Evolutionary conservation across 1,140 invertebrate genomes (phyloP), one percentile per base, ranked within the genome.

Genomic region (Melanaphis sacchari): DNA sequence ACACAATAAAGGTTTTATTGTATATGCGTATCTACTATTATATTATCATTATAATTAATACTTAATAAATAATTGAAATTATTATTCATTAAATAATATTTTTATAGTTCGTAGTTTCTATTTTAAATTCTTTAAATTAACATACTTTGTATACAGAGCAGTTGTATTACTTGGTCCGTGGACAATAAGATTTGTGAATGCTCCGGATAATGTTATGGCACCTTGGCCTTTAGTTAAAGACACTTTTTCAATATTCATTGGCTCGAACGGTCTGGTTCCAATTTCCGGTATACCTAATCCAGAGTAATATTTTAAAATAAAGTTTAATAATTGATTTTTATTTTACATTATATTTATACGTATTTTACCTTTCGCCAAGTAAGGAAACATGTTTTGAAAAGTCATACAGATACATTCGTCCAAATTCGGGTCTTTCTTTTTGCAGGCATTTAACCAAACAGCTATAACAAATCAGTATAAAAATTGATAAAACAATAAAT

Each of bases 101-200:
- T 49, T 24, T 36, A 24, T 49, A 36, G 52, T 49, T 49, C 38
- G 0, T 49, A 54, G 41, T 93, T 85, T 40, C 0, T 40, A 21
- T 40, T 59, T 43, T 76, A 85, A 38, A 66, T 5, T 90, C 15
- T 40, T 66, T 41, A 22, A 66, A 6, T 26, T 41, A 2, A 94
- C 94, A 95, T 95, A 95, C 95, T 94, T 94, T 26, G 95, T 95
- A 93, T 95, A 95, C 9, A 94, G 94, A 18, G 95, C 95, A 7
- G 95, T 95, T 0, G 95, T 95, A 94, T 96, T 96, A 82, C 95
- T 96, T 82, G 95, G 95, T n/a, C 95, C 95, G 84, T 94, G 94
- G 8, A 95, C 95, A 38, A 94, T 94, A 52, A 96, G 94, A 94
- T 96, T 94, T 49, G 94, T 94, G 90, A 96, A 95, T 91, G 94